Base-by-base conservation (phyloP, 1,140 invertebrate genomes). In the Leptopilina boulardi region DNA sequence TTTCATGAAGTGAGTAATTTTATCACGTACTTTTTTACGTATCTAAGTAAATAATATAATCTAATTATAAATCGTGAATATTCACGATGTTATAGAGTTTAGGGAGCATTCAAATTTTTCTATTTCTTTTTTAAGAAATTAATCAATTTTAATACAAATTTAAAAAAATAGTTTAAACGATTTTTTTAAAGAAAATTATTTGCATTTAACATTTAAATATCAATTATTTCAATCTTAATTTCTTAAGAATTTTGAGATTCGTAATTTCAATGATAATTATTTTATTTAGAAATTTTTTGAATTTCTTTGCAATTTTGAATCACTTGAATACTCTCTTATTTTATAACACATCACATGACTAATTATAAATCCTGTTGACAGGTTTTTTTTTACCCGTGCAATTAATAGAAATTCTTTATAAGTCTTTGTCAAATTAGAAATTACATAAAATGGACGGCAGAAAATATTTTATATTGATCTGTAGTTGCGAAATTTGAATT, bases 321-420 rank as follows among this genome's bases (percentile, higher is more conserved):
- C 4, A 44, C 47, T 51, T 51, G 47, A 51, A 51, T 51, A 18
- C 47, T 51, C 47, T 15, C 15, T 30, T 34, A 66, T 66, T 66
- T n/a, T 66, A 30, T 30, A 66, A 30, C 26, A 66, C 59, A 66
- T 66, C 26, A 66, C 59, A 66, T 66, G 47, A 51, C 18, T 51
- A 3, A 51, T 18, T 51, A 51, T 18, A 51, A 15, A 51, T 51
- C 59, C 26, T 66, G 59, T 23, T 66, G 15, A 26, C 59, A 66
- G 47, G 47, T 51, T 51, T 47, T 51, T 51, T 51, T 47, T 51
- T 38, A 38, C 47, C n/a, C 47, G 47, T 18, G n/a, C 18, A 66
- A 66, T 66, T 66, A 21, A 66, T 66, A 66, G 11, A 66, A 66
- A 66, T 66, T 66, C 59, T 66, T 26, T 66, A 66, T 26, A 66